Base-by-base conservation (phyloP, 2,797 vertebrate genomes). In the Vireo griseus region DNA sequence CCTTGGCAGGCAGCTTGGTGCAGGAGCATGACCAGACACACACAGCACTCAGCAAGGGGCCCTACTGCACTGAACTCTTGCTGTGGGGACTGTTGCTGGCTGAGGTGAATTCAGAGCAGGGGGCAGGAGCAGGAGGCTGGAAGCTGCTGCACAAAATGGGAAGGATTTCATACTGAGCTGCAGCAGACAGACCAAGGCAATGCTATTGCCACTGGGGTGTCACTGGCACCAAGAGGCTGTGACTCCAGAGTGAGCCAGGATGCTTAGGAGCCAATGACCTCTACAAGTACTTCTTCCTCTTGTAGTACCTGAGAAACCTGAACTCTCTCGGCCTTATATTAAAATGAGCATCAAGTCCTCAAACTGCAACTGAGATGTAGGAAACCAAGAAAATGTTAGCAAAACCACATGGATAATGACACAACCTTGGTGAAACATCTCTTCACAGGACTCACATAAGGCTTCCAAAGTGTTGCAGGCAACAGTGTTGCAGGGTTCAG, bases 171-270 rank as follows among this genome's bases (percentile, higher is more conserved):
- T 1, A 1, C 7, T 12, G 28, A 20, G 12, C 33, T 7, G 6
- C 31, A 65, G 74, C 18, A 59, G 50, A 14, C 13, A 52, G 51
- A 45, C 8, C 10, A 15, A 21, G 5, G 24, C 0, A 0, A 19
- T 21, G 22, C 15, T 4, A 5, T 75, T 8, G 2, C 24, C 16
- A 1, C 7, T 31, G 5, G 7, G 5, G 3, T 25, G 18, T 29
- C n/a, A 35, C 8, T 33, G 50, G 29, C 0, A 2, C 3, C 24
- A 35, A 50, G 29, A 63, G 16, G 28, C 51, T 72, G 59, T 40
- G 47, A 35, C 39, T 71, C 20, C 20, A 8, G 31, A 57, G 12
- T 3, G 12, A 51, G 9, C n/a, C 11, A 22, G 26, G n/a, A 52
- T 47, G 35, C 44, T 73, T 35, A 47, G 2, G 7, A 18, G 35